Conservation (phyloP, 2,888 invertebrate genomes). For the Margaritifera margaritifera region DNA sequence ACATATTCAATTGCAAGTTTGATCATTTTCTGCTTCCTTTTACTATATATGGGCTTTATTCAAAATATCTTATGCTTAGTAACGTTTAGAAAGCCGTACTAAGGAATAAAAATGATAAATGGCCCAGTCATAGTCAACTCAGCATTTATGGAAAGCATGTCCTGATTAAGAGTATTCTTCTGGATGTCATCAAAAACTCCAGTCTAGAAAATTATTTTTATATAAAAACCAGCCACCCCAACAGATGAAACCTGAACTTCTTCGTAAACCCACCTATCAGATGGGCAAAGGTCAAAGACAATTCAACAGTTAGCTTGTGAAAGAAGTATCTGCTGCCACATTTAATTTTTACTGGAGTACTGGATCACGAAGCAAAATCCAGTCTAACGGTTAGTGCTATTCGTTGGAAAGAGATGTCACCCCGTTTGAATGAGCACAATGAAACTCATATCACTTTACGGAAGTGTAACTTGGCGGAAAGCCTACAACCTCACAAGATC, state of each 20-base stretch:
- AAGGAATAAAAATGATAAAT: too few relatives aligned
- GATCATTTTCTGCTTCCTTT: too few relatives aligned
- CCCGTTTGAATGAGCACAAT: too few relatives aligned
- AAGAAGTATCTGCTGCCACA: constrained; percentile 19
- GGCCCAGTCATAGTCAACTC: too few relatives aligned
- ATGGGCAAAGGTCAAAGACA: constrained; percentile 21
- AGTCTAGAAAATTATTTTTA: constrained; percentile 16
- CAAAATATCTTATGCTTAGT: too few relatives aligned
- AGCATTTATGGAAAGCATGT: too few relatives aligned
- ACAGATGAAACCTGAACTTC: constrained; percentile 23
- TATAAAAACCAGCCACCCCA: constrained; percentile 12
- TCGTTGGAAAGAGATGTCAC: constrained; percentile 24
- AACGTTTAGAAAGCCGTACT: too few relatives aligned
- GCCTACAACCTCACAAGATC: too few relatives aligned
- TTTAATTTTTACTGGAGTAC: constrained; percentile 15
- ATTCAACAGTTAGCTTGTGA: constrained; percentile 7
- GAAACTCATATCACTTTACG: too few relatives aligned
- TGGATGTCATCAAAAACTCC: constrained; percentile 19
- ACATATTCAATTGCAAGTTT: too few relatives aligned
- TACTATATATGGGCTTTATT: too few relatives aligned
- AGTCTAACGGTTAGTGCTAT: constrained; percentile 16
- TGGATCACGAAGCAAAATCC: constrained; percentile 17
- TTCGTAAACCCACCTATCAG: constrained; percentile 23
- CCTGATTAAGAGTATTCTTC: constrained; percentile 17
- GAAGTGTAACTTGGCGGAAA: too few relatives aligned